Percentiles rank a stretch among this genome's conserved stretches.
Evolutionary conservation across 1,140 invertebrate species (phyloP).

Genomic region (Plodia interpunctella): DNA sequence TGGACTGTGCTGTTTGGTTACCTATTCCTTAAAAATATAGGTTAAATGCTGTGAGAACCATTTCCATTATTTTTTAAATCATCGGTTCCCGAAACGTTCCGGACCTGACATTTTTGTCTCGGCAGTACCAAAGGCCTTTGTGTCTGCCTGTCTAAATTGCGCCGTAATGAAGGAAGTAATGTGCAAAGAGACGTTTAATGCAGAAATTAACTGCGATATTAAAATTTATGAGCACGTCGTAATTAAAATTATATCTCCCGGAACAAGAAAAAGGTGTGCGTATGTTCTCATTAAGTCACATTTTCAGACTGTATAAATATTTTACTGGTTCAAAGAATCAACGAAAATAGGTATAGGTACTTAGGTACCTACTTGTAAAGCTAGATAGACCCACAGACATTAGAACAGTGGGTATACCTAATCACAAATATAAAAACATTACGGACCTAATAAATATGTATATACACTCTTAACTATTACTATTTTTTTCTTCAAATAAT

Average conservation of each 20-base stretch:
- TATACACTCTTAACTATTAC: no score
- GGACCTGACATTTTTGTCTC: constrained; percentile 19
- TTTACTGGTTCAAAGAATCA: not conserved
- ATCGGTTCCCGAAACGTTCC: not conserved
- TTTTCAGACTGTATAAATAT: not conserved
- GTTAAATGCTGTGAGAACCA: no score
- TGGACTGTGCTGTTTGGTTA: no score
- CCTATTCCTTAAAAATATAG: no score
- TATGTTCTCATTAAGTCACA: not conserved
- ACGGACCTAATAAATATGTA: no score
- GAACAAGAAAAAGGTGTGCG: constrained; percentile 6
- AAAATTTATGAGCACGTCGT: constrained; percentile 11
- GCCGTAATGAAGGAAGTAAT: constrained; percentile 10
- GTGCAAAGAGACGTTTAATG: constrained; percentile 13
- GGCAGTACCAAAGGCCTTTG: constrained; percentile 9
- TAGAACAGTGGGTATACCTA: no score
- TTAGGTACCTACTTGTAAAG: no score
- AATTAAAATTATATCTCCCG: constrained; percentile 7
- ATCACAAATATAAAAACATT: no score
- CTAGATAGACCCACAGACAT: no score
- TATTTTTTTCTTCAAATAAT: no score
- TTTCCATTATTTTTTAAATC: no score
- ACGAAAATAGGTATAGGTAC: no score
- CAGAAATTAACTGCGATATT: constrained; percentile 9
- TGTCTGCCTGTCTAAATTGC: constrained; percentile 11